phyloP scores from a whole-genome alignment of 2,113 vertebrate genomes.

The Forbesichthys agassizii region DNA sequence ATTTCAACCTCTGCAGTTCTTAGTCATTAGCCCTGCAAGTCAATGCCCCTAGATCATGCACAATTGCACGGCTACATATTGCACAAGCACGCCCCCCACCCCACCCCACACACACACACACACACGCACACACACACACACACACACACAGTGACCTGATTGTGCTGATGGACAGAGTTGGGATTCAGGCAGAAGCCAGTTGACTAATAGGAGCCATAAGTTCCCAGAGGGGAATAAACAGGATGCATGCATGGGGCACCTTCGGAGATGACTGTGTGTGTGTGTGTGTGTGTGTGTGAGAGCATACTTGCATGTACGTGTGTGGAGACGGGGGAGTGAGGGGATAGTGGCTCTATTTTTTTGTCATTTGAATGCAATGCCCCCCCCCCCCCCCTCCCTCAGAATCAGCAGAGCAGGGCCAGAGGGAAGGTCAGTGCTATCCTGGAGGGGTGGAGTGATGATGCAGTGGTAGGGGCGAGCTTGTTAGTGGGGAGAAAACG shows the following conservation, averaged over 20 bases:
- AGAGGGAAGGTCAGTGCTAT: conserved; percentile 52
- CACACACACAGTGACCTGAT: conserved; percentile 70
- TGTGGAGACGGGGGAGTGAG: conserved; percentile 21
- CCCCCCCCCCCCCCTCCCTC: conserved; percentile 66
- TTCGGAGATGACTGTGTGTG: conserved; percentile 27
- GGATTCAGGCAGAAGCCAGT: conserved; percentile 66
- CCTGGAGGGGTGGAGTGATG: conserved; percentile 34
- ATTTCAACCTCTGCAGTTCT: neutral
- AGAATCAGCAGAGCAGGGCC: conserved; percentile 52
- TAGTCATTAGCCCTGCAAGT: conserved; percentile 30
- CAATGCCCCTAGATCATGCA: conserved; percentile 58
- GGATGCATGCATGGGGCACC: conserved; percentile 40
- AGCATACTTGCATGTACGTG: conserved; percentile 12
- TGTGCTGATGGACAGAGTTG: conserved; percentile 75
- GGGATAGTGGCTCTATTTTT: conserved; percentile 56
- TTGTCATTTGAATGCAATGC: conserved; percentile 69
- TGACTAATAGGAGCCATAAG: conserved; percentile 55
- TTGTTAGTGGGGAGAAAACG: conserved; percentile 31
- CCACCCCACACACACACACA: conserved; percentile 4
- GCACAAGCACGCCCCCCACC: conserved; percentile 4
- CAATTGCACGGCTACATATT: neutral
- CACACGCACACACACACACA: neutral
- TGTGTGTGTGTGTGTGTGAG: conserved; percentile 7
- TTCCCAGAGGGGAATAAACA: conserved; percentile 35
- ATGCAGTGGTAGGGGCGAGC: neutral